A percentile compares a stretch with the other conserved stretches of the same genome.
These are phyloP conservation scores for Cydia pomonella DNA, from an alignment of 1,140 invertebrate species.

Conservation along the genomic window DNA sequence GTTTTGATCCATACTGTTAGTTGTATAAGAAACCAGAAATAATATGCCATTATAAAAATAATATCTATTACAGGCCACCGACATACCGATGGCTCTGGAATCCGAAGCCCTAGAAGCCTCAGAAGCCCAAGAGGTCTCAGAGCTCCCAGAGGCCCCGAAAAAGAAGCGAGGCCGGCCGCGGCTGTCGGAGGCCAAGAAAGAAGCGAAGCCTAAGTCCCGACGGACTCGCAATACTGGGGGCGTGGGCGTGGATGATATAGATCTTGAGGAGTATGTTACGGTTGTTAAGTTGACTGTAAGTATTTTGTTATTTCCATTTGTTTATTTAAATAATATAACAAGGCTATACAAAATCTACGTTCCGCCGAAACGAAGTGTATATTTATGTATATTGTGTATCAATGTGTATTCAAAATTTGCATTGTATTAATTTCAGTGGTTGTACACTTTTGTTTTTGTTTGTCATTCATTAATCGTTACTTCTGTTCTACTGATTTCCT, in stretches of 20 bases:
- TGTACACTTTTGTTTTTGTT: too few species aligned
- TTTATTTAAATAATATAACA: too few species aligned
- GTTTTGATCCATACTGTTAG: too few species aligned
- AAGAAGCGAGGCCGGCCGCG: constrained; percentile 35
- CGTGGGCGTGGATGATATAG: constrained; percentile 47
- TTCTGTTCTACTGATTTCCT: too few species aligned
- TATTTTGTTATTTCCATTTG: constrained; percentile 20
- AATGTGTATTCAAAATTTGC: too few species aligned
- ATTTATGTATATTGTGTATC: too few species aligned
- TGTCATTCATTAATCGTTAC: too few species aligned
- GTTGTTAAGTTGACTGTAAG: constrained; percentile 61
- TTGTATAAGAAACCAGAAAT: too few species aligned
- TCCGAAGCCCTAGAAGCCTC: neutral
- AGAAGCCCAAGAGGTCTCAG: neutral
- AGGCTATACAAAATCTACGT: too few species aligned
- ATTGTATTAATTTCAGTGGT: too few species aligned
- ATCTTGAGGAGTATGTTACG: constrained; percentile 58
- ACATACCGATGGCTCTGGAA: neutral
- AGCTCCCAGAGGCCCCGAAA: neutral
- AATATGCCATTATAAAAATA: too few species aligned
- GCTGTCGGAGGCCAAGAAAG: constrained; percentile 24
- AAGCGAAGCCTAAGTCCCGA: constrained; percentile 30
- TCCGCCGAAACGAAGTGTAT: too few species aligned
- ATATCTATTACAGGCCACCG: neutral
- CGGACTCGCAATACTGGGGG: constrained; percentile 49